Evolutionary conservation across 2,113 vertebrate species (phyloP).

Genomic region (Isichthys henryi): DNA sequence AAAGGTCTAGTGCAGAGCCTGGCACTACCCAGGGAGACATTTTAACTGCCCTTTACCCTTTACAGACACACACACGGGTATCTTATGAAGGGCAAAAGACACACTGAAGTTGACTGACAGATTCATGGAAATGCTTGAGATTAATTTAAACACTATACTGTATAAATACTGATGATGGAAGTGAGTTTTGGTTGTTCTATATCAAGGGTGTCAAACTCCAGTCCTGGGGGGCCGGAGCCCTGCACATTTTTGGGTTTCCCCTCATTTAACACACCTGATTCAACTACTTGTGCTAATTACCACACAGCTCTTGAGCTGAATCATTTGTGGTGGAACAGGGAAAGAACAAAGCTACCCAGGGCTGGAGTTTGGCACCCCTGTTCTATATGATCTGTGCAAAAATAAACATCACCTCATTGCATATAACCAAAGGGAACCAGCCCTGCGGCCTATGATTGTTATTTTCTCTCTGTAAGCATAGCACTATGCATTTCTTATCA

Average conservation of each 20-base stretch:
- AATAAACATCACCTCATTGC: neutral
- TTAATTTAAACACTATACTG: neutral
- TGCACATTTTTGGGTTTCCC: no score
- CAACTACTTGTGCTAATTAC: no score
- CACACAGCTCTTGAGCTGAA: no score
- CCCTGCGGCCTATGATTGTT: neutral
- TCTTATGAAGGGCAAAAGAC: neutral
- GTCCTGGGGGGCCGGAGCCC: no score
- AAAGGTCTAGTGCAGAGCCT: constrained; percentile 31
- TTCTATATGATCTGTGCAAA: neutral
- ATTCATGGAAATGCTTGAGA: neutral
- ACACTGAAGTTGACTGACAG: neutral
- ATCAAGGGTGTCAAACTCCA: no score
- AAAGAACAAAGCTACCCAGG: no score
- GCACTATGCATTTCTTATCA: neutral
- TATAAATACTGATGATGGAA: neutral
- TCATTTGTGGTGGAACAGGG: no score
- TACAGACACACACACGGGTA: neutral
- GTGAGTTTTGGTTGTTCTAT: neutral
- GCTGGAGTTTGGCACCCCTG: neutral
- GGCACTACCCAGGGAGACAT: neutral
- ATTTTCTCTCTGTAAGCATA: neutral
- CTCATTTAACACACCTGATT: no score
- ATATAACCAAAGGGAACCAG: neutral
- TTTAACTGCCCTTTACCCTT: neutral